These are phyloP conservation scores for Lasioglossum albipes DNA, from an alignment of 1,140 invertebrate species.

Conservation along the genomic window DNA sequence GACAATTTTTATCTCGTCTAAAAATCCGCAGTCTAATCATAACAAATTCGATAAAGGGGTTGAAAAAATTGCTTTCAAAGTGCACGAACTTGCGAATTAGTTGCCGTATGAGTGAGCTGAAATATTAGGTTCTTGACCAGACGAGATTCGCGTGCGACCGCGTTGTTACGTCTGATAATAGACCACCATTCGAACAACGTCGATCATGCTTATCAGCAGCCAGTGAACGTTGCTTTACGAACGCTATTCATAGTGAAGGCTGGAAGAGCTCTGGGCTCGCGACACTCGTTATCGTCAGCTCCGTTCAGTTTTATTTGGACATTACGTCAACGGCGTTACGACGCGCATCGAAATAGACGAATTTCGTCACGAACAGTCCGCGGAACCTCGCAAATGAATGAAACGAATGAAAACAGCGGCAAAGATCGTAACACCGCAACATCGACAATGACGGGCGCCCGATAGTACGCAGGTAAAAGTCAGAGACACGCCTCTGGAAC, in stretches of 20 bases:
- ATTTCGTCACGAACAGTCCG: not conserved
- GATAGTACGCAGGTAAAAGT: too few relatives aligned
- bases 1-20: too few relatives aligned
- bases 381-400: not conserved
- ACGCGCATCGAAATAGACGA: slow-evolving; percentile 19
- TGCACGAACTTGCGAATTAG: too few relatives aligned
- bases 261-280: not conserved
- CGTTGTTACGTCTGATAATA: slow-evolving; percentile 25
- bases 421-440: not conserved
- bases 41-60: too few relatives aligned
- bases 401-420: not conserved
- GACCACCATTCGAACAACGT: not conserved
- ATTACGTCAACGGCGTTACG: slow-evolving; percentile 42
- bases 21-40: too few relatives aligned
- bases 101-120: too few relatives aligned
- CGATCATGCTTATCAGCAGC: slow-evolving; percentile 22
- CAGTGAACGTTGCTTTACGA: not conserved
- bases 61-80: too few relatives aligned
- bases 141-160: slow-evolving; percentile 6
- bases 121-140: not conserved
- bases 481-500: too few relatives aligned
- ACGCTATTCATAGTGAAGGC: not conserved
- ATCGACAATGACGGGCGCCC: too few relatives aligned
- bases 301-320: slow-evolving; percentile 23
- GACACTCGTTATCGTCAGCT: slow-evolving; percentile 11